Conservation (phyloP, 2,888 invertebrate species). For the Heterodera filipjevi region DNA sequence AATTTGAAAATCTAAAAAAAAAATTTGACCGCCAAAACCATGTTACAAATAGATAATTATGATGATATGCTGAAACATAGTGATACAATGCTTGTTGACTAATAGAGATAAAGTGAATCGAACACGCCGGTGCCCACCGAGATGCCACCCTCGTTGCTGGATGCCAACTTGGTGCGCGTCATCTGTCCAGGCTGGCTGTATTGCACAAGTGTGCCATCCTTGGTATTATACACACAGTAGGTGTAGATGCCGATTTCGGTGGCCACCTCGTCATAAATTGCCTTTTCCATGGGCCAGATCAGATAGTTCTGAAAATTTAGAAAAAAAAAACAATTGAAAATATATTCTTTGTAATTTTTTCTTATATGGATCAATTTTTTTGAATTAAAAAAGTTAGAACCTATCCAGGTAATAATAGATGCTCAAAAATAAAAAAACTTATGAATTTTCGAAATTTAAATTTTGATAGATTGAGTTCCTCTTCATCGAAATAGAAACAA, state of each 20-base stretch:
- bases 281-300: constrained; percentile 45
- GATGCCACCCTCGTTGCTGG: constrained; percentile 59
- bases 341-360: too few species aligned
- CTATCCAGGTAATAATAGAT: too few species aligned
- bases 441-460: too few species aligned
- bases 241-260: constrained; percentile 90
- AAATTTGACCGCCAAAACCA: too few species aligned
- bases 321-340: background rate
- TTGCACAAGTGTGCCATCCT: constrained; percentile 15
- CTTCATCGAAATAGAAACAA: too few species aligned
- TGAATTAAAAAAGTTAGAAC: too few species aligned
- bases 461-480: too few species aligned
- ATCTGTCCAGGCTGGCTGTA: constrained; percentile 48
- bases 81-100: constrained; percentile 1
- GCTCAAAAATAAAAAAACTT: too few species aligned
- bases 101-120: constrained; percentile 40
- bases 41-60: too few species aligned
- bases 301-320: constrained; percentile 23
- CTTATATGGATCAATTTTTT: too few species aligned
- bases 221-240: background rate
- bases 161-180: constrained; percentile 57
- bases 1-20: too few species aligned
- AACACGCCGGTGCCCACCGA: constrained; percentile 61
- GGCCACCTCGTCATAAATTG: constrained; percentile 72
- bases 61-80: background rate